These are phyloP conservation scores for Gymnarchus niloticus DNA, from an alignment of 2,113 vertebrate genomes.

Conservation along the genomic window DNA sequence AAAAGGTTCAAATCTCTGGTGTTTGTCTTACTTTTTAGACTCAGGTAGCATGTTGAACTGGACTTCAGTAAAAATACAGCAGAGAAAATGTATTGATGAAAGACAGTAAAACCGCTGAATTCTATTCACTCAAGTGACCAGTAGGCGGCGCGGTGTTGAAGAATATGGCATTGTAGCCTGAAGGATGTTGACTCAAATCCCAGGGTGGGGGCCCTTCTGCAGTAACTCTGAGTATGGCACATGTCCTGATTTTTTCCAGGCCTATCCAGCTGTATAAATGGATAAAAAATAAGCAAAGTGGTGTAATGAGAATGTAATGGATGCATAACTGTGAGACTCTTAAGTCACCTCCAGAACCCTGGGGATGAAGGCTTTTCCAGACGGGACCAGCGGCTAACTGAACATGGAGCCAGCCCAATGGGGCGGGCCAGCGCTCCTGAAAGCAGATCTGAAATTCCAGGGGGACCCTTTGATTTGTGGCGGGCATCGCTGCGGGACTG, in stretches of 20 bases:
- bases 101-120: background rate
- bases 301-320: background rate
- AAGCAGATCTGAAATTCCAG: background rate
- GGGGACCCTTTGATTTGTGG: conserved; percentile 8
- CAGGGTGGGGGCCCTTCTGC: background rate
- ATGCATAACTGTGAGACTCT: background rate
- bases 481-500: background rate
- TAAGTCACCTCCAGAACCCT: background rate
- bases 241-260: background rate
- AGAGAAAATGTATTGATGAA: background rate
- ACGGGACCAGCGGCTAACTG: background rate
- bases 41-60: background rate
- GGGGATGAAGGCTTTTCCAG: conserved; percentile 4
- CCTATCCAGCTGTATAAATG: background rate
- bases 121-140: background rate
- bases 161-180: background rate
- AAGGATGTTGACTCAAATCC: background rate
- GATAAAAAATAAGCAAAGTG: background rate
- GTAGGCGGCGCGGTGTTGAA: background rate
- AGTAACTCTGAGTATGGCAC: background rate
- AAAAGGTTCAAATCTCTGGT: background rate
- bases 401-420: background rate
- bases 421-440: background rate
- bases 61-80: background rate
- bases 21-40: background rate